A percentile compares a stretch with the other conserved stretches of the same genome.
Conservation (phyloP, 2,797 vertebrate genomes). For the Gobionotothen gibberifrons region DNA sequence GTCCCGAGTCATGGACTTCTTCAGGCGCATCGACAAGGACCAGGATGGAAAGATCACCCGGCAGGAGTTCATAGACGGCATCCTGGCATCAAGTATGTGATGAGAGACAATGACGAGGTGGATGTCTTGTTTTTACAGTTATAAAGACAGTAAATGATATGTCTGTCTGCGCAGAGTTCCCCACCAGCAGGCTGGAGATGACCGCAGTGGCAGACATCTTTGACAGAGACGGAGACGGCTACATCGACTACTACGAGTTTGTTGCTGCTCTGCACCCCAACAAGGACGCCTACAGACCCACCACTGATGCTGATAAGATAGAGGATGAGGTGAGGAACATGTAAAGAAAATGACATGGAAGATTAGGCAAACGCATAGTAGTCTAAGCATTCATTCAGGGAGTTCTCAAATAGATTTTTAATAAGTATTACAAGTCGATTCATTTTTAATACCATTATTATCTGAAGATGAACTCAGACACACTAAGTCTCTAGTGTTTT, state of each 20-base stretch:
- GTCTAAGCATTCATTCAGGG: no score
- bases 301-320: slow-evolving; percentile 98
- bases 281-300: slow-evolving; percentile 97
- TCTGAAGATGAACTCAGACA: no score
- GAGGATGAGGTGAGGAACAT: slow-evolving; percentile 92
- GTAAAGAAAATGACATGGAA: background rate
- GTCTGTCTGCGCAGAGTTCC: slow-evolving; percentile 81
- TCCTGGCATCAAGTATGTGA: slow-evolving; percentile 95
- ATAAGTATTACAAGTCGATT: no score
- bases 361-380: no score
- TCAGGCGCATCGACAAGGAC: slow-evolving; percentile 98
- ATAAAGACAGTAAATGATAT: background rate
- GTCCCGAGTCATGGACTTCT: slow-evolving; percentile 99
- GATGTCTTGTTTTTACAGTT: background rate
- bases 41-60: slow-evolving; percentile 98
- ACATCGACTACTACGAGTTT: slow-evolving; percentile 99
- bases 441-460: no score
- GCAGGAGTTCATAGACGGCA: slow-evolving; percentile 98
- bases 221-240: slow-evolving; percentile 96
- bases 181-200: slow-evolving; percentile 97
- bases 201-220: slow-evolving; percentile 98
- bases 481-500: no score
- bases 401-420: no score
- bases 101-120: fast-evolving
- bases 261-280: slow-evolving; percentile 98